Evolutionary conservation across 2,888 invertebrate species (phyloP).

Genomic region (Drosophila parthenogenetica): DNA sequence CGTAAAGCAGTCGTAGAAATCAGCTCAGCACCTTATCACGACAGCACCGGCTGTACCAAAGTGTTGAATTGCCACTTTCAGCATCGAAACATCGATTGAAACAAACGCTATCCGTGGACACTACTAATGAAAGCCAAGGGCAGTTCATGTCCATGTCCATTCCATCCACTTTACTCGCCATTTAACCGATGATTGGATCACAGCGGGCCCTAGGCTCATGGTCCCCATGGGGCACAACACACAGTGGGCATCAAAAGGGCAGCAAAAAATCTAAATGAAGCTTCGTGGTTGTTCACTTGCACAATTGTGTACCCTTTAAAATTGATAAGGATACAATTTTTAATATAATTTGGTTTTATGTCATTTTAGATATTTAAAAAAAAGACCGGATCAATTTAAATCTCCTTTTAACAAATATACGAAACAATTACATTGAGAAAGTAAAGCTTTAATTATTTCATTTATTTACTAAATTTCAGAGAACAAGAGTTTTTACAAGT

Average conservation of each 20-base stretch:
- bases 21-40: constrained; percentile 36
- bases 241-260: constrained; percentile 33
- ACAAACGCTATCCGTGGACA: constrained; percentile 36
- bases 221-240: constrained; percentile 21
- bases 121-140: constrained; percentile 70
- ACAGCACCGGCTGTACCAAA: constrained; percentile 31
- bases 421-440: no score
- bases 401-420: no score
- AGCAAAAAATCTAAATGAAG: constrained; percentile 35
- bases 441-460: no score
- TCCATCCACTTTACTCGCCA: constrained; percentile 71
- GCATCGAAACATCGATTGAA: constrained; percentile 59
- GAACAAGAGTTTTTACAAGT: no score
- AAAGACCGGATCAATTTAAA: no score
- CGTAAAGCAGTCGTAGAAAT: constrained; percentile 4
- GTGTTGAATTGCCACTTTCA: constrained; percentile 73
- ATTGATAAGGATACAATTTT: no score
- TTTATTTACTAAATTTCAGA: no score
- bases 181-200: constrained; percentile 79
- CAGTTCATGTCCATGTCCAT: constrained; percentile 21
- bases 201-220: constrained; percentile 36
- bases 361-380: no score
- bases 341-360: no score
- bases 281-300: not conserved
- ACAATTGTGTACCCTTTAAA: constrained; percentile 20